Evolutionary conservation across 2,888 invertebrate species (phyloP), one percentile per base, ranked within the genome.

Genomic region (Lymantria monacha): DNA sequence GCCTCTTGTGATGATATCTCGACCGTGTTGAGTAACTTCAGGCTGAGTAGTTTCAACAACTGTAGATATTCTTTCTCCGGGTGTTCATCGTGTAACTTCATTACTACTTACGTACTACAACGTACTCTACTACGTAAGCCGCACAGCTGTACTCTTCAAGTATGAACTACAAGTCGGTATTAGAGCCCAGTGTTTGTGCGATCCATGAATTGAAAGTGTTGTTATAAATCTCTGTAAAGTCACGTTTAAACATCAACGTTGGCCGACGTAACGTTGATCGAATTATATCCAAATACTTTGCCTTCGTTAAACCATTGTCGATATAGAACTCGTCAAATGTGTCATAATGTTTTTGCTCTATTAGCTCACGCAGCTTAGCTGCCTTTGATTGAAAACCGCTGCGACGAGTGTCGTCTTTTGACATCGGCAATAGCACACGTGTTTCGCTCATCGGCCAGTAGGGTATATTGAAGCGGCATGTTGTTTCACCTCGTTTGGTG

Each of bases 391-490:
- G 70, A 12, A 71, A 36, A 41, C 68, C 55, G 66, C 0, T 8
- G 7, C 64, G 63, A 63, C 70, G 67, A 64, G 50, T 53, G 69
- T 72, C 70, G 66, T 68, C 15, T 48, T 70, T 60, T 63, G 67
- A 69, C 54, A 75, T 71, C 30, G 72, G 74, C 48, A 73, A 43
- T 62, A 77, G 40, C 47, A 76, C 70, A 44, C 67, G 63, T 9
- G 74, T 76, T n/a, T 62, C 49, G 10, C 44, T 48, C 72, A 71
- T 72, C 15, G 49, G 49, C 73, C 69, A 71, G 70, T 68, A 77
- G 58, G 75, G 74, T 41, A 69, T 63, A 30, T 69, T 70, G 14
- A 75, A 74, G 59, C 68, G 63, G 48, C 74, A 74, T 59, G 48
- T 70, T 30, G 63, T 68, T 46, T 70, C 66, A 14, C 65, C 67